phyloP scores from a whole-genome alignment of 2,797 vertebrate species.

The Muscicapa comitata region DNA sequence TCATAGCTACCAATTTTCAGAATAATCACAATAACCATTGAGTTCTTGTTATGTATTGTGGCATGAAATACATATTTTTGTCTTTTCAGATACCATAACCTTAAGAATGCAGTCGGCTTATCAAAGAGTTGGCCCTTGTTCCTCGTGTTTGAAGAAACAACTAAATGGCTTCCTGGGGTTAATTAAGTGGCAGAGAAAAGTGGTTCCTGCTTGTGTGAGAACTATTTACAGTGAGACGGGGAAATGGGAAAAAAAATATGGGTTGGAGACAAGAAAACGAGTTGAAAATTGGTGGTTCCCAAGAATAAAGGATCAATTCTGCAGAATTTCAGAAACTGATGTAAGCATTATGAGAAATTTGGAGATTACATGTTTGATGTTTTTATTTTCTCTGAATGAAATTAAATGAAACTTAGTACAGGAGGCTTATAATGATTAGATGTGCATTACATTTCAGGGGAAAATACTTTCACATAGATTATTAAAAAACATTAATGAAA shows the following conservation, averaged over 20 bases:
- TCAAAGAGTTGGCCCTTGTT: conserved; percentile 59
- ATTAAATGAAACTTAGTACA: neutral
- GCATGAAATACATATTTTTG: neutral
- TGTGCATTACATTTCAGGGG: neutral
- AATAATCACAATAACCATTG: neutral
- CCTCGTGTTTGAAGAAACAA: conserved; percentile 57
- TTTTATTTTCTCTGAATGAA: neutral
- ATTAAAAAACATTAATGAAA: neutral
- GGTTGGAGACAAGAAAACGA: conserved; percentile 79
- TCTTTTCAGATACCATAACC: conserved; percentile 9
- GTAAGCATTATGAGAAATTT: conserved; percentile 70
- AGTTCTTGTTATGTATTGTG: neutral
- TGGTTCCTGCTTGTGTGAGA: conserved; percentile 53
- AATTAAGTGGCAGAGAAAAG: conserved; percentile 16
- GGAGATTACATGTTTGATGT: neutral
- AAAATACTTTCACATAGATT: neutral
- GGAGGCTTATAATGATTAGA: neutral
- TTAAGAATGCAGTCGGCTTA: conserved; percentile 73
- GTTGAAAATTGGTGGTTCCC: conserved; percentile 91
- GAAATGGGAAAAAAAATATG: conserved; percentile 87
- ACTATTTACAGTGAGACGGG: conserved; percentile 87
- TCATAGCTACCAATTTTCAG: neutral
- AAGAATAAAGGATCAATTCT: conserved; percentile 82
- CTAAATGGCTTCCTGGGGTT: neutral
- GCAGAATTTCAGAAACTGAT: conserved; percentile 67